Base-by-base conservation (phyloP, 2,888 invertebrate genomes). In the Brachyopa scutellaris region DNA sequence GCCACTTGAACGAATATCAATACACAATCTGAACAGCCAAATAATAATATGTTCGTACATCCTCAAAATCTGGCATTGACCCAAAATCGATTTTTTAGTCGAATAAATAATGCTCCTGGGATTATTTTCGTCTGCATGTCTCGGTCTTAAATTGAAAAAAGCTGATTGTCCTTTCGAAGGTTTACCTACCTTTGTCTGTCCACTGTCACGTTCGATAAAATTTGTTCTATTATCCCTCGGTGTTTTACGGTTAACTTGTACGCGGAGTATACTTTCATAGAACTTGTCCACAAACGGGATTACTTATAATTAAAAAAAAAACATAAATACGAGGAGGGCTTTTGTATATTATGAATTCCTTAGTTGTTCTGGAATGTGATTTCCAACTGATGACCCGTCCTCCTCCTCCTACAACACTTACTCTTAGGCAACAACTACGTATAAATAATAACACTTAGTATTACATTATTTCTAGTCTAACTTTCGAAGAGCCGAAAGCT, bases 61-160 rank as follows among this genome's bases (percentile, higher is more conserved):
- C 51, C 17, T 42, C 40, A 45, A 26, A 47, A 33, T 62, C 53
- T 62, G 51, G 72, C 72, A 62, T 33, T 62, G 62, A 62, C 62
- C 62, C 72, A 62, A 62, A 7, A 33, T 8, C 21, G 40, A 61
- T 61, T 59, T 69, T 45, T 47, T 59, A 64, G 64, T 26, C 69
- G 11, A 11, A 1, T 9, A 31, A 45, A n/a, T 61, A 19, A 15
- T 2, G 42, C 49, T 23, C 45, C 8, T 62, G 72, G 26, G 33
- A 72, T 62, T 62, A 53, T 62, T 62, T 72, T 53, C 61, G 70
- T 72, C 61, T 62, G 72, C 72, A 72, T 72, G 72, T 47, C 53
- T 62, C 42, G 61, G 33, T 61, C 62, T 42, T 72, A 53, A 62
- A 72, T 62, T 53, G 45, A 26, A 62, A 62, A 70, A 61, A 15